These are phyloP conservation scores for Ennomos erosarius DNA, from an alignment of 2,888 invertebrate genomes.

Conservation along the genomic window DNA sequence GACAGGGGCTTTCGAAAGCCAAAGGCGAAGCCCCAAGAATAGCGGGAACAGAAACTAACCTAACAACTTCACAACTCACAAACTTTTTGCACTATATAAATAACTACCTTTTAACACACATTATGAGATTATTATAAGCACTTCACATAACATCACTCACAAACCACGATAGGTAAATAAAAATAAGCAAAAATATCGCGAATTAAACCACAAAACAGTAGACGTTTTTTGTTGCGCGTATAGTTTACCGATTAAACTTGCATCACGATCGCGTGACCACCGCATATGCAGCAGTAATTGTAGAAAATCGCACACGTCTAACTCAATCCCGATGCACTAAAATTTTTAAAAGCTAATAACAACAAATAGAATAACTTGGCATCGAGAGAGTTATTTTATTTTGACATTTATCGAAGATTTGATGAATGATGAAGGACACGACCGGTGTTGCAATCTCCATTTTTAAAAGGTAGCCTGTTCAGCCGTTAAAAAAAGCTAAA, in stretches of 20 bases:
- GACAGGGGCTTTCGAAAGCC: constrained; percentile 32
- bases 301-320: constrained; percentile 51
- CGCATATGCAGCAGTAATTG: constrained; percentile 36
- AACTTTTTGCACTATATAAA: constrained; percentile 45
- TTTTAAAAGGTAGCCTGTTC: too few relatives aligned
- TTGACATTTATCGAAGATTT: constrained; percentile 58
- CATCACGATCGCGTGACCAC: constrained; percentile 40
- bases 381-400: constrained; percentile 75
- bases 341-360: constrained; percentile 57
- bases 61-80: constrained; percentile 62
- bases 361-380: constrained; percentile 71
- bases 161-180: constrained; percentile 32
- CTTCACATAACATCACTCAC: constrained; percentile 28
- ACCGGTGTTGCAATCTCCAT: too few relatives aligned
- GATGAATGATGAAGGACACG: constrained; percentile 2
- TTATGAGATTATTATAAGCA: constrained; percentile 25
- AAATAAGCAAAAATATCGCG: constrained; percentile 50
- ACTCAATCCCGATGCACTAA: constrained; percentile 68
- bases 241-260: constrained; percentile 47
- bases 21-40: constrained; percentile 53
- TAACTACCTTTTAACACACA: constrained; percentile 27
- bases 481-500: too few relatives aligned
- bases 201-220: constrained; percentile 72
- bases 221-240: constrained; percentile 64
- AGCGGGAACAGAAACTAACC: constrained; percentile 83